Evolutionary conservation across 2,113 vertebrate species (phyloP).

Genomic region (Ceyx cyanopectus): DNA sequence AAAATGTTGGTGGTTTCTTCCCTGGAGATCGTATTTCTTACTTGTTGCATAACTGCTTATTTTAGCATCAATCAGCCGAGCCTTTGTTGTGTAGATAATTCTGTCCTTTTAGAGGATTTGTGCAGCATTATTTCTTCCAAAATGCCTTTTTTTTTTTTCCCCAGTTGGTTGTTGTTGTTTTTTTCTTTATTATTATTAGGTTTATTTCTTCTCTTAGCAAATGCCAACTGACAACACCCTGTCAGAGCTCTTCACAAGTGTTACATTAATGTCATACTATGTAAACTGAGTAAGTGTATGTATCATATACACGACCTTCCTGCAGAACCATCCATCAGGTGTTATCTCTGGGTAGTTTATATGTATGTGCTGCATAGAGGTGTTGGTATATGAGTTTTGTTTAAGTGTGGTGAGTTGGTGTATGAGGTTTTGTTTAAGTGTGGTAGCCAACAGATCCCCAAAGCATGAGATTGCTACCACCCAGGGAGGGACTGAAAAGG

Average conservation of each 20-base stretch:
- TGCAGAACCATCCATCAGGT: not conserved
- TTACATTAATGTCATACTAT: slow-evolving; percentile 59
- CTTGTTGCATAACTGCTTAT: slow-evolving; percentile 73
- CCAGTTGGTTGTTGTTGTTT: not conserved
- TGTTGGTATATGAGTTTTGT: not conserved
- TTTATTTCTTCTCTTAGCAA: slow-evolving; percentile 76
- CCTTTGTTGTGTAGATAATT: slow-evolving; percentile 72
- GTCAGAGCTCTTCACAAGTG: slow-evolving; percentile 58
- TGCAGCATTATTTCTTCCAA: slow-evolving; percentile 55
- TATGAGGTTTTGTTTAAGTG: not conserved
- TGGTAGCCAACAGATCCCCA: not conserved
- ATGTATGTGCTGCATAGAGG: accelerated
- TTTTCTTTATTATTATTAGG: slow-evolving; percentile 66
- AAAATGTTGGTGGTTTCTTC: slow-evolving; percentile 40
- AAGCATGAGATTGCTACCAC: accelerated
- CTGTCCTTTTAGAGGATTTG: slow-evolving; percentile 62
- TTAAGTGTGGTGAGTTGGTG: not conserved
- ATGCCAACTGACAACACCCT: slow-evolving; percentile 69
- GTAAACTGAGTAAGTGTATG: slow-evolving; percentile 23
- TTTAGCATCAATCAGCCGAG: slow-evolving; percentile 71
- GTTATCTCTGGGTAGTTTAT: not conserved
- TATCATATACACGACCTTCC: not conserved
- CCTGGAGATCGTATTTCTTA: slow-evolving; percentile 66
- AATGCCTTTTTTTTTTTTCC: slow-evolving; percentile 14
- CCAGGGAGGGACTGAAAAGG: not conserved